phyloP scores from a whole-genome alignment of 2,113 vertebrate species.

The Jacana jacana region DNA sequence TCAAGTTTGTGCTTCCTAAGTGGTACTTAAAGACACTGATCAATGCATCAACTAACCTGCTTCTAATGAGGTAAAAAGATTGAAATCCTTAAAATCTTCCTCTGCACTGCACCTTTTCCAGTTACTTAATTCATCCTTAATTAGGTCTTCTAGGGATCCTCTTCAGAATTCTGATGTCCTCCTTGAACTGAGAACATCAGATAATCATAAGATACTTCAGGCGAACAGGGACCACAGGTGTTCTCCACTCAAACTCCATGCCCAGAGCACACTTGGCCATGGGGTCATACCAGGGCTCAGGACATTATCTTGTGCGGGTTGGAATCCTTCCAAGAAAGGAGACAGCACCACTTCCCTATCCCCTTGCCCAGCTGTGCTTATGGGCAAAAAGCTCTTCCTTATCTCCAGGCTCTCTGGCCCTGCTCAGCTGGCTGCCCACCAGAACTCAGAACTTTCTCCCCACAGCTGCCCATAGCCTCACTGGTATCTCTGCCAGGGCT shows the following conservation, averaged over 20 bases:
- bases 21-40: neutral
- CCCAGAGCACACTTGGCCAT: neutral
- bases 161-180: neutral
- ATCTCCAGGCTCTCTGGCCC: neutral
- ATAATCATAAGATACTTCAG: neutral
- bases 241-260: accelerated
- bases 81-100: neutral
- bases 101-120: neutral
- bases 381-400: neutral
- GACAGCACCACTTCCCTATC: too few species aligned
- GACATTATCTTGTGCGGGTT: accelerated
- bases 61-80: neutral
- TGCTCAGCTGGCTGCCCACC: neutral
- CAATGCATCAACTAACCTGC: neutral
- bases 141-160: neutral
- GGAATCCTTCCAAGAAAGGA: neutral
- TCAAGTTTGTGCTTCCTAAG: neutral
- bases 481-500: accelerated
- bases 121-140: neutral
- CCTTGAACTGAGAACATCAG: neutral
- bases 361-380: too few species aligned
- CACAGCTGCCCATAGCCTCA: neutral
- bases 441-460: neutral
- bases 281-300: neutral
- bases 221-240: accelerated